Base-by-base conservation (phyloP, 1,140 invertebrate genomes). In the Vanessa tameamea region DNA sequence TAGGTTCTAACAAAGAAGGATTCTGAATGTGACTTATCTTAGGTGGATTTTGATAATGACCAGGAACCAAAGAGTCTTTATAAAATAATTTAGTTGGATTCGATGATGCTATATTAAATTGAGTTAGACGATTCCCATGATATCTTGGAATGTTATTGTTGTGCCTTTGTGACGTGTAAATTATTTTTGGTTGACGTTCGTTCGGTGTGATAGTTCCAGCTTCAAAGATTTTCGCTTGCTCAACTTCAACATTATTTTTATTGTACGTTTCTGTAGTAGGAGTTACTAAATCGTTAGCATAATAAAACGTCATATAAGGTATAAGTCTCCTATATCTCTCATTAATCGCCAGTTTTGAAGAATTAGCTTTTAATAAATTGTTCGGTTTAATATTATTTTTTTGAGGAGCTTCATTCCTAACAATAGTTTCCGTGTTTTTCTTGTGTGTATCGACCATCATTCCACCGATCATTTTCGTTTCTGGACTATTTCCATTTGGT, bases 241-340 rank as follows among this genome's bases (percentile, higher is more conserved):
- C 87, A 26, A 91, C 85, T 81, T 92, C 91, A 43, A 91, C 75
- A 65, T 86, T 85, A 64, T 85, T 89, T 37, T 80, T 66, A 37
- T 76, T 78, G 66, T 87, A 81, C 0, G 78, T 61, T 69, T 90
- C 87, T 16, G 82, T 83, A 15, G 84, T 83, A 48, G 91, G 83
- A 15, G 79, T 65, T 11, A 84, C 93, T 82, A 94, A 94, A 78
- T 95, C 94, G 71, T 95, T 95, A 1, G 95, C 94, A 20, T 96
- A 93, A 84, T 97, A 97, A 86, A 95, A 97, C 47, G 95, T 96
- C 94, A 96, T 96, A 83, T 97, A 97, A 1, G 96, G 96, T 82
- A 97, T 96, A 53, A 97, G 84, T 64, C 96, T 93, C 77, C 96
- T 94, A 81, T 96, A 95, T 53, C 96, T 93, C 88, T 96, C 95